These are phyloP conservation scores for Myocastor coypus DNA, from an alignment of 2,113 vertebrate species.

Conservation along the genomic window DNA sequence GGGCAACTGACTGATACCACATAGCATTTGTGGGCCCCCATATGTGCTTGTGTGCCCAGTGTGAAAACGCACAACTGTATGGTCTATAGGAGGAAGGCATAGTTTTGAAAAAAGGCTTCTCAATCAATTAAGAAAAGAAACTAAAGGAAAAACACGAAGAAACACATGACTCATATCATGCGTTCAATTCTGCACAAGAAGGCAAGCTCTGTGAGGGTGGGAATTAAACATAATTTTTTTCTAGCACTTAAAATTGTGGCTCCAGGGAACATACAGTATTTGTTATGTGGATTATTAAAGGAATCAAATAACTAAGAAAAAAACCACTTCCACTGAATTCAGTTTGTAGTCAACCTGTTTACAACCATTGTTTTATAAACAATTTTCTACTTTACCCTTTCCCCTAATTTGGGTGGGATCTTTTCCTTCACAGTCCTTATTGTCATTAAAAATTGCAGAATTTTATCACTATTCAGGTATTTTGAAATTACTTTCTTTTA, in stretches of 20 bases:
- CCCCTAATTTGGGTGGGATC: not conserved
- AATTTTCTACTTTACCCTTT: not conserved
- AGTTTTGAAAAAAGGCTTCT: not conserved
- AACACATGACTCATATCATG: not conserved
- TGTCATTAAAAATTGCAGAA: not conserved
- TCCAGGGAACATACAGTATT: not conserved
- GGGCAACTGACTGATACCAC: not conserved
- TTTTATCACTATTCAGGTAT: not conserved
- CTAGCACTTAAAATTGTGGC: not conserved
- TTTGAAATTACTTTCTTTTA: not conserved
- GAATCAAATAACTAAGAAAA: not conserved
- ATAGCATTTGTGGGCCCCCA: not conserved
- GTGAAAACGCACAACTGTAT: not conserved
- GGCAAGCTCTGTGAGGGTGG: not conserved
- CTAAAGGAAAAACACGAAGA: not conserved
- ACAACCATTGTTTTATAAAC: not conserved
- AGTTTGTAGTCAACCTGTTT: not conserved
- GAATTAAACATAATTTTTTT: not conserved
- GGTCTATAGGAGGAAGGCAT: not conserved
- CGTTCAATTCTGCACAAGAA: not conserved
- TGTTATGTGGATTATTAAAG: not conserved
- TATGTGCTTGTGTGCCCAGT: not conserved
- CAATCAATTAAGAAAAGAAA: not conserved
- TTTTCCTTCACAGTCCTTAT: not conserved
- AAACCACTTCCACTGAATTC: not conserved